Percentiles rank a stretch among this genome's conserved stretches.
Conservation (phyloP, 1,140 invertebrate genomes). For the Pseudomyrmex concolor region DNA sequence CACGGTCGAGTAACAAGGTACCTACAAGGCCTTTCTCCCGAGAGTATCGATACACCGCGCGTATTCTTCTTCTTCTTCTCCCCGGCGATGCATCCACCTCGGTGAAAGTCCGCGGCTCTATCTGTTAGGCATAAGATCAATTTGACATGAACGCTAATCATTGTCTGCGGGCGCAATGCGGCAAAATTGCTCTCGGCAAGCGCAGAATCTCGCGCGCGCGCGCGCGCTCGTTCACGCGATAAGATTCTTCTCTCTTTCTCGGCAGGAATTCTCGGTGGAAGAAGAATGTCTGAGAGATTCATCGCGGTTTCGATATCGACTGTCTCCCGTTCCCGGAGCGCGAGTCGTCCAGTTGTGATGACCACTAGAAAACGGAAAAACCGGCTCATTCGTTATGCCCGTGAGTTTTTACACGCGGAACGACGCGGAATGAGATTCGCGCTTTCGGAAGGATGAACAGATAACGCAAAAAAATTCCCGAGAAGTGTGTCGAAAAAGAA, state of each 20-base stretch:
- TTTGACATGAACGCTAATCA: constrained; percentile 56
- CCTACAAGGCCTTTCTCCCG: constrained; percentile 44
- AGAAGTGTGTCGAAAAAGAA: constrained; percentile 23
- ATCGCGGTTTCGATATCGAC: constrained; percentile 25
- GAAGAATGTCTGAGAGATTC: constrained; percentile 21
- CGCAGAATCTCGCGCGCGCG: background rate
- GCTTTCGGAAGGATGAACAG: constrained; percentile 5
- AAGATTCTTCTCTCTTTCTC: background rate
- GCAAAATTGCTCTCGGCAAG: background rate
- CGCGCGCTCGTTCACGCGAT: background rate
- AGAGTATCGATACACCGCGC: constrained; percentile 31
- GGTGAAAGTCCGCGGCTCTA: constrained; percentile 48
- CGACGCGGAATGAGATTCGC: constrained; percentile 29
- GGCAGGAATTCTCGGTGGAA: too few relatives aligned
- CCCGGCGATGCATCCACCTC: constrained; percentile 16
- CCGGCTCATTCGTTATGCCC: constrained; percentile 15
- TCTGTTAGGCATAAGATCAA: constrained; percentile 37
- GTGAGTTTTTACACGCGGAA: constrained; percentile 21
- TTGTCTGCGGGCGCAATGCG: constrained; percentile 29
- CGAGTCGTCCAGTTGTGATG: background rate
- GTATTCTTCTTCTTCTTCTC: constrained; percentile 36
- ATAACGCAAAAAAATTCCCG: background rate
- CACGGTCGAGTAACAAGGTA: constrained; percentile 36
- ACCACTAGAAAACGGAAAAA: constrained; percentile 43
- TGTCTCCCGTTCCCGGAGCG: background rate